These are phyloP conservation scores for Agriopis marginaria DNA, from an alignment of 2,888 invertebrate species.

Conservation along the genomic window DNA sequence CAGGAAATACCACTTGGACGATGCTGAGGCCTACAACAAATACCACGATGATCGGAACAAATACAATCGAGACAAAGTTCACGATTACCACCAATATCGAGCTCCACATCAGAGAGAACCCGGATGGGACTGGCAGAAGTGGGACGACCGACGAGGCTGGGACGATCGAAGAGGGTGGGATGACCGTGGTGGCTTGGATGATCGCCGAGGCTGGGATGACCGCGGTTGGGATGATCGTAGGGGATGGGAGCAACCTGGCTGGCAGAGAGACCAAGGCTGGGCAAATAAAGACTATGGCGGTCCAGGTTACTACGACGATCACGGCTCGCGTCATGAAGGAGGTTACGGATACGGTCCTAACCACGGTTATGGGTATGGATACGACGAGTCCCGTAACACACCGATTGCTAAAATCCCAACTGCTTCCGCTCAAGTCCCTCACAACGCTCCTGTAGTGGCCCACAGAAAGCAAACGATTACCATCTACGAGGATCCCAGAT, in stretches of 20 bases:
- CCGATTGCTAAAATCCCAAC: constrained; percentile 54
- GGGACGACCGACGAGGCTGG: constrained; percentile 67
- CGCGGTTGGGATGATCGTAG: constrained; percentile 54
- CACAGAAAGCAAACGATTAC: constrained; percentile 82
- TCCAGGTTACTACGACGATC: constrained; percentile 77
- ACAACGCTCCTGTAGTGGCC: constrained; percentile 73
- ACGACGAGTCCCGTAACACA: constrained; percentile 71
- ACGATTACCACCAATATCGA: constrained; percentile 67
- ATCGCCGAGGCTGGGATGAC: constrained; percentile 43
- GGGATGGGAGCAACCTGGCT: constrained; percentile 59
- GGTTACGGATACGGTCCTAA: constrained; percentile 75
- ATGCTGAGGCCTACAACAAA: constrained; percentile 74
- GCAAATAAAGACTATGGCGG: constrained; percentile 69
- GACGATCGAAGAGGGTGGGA: constrained; percentile 63
- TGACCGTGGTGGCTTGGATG: constrained; percentile 55
- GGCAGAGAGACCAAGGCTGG: constrained; percentile 63
- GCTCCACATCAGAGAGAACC: constrained; percentile 65
- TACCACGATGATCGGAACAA: constrained; percentile 73
- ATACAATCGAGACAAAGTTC: constrained; percentile 70
- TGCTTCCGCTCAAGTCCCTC: constrained; percentile 61
- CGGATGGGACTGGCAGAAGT: constrained; percentile 71
- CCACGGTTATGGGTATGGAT: constrained; percentile 76
- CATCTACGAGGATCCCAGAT: constrained; percentile 83
- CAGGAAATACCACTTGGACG: constrained; percentile 80
- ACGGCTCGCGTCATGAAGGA: constrained; percentile 73